Evolutionary conservation across 2,797 vertebrate species (phyloP).

Genomic region (Bradypodion ventrale): DNA sequence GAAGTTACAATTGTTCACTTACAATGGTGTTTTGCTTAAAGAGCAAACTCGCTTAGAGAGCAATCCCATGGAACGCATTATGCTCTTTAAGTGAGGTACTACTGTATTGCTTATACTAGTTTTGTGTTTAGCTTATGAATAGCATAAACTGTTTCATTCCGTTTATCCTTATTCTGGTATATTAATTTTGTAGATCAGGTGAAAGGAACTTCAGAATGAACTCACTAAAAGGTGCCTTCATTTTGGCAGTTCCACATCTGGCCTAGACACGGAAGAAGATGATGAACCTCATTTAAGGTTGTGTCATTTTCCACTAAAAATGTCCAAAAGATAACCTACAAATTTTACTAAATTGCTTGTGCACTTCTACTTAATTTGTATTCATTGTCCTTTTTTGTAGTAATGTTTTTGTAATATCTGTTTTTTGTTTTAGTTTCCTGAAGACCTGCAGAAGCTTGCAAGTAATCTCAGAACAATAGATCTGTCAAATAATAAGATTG

Average conservation of each 20-base stretch:
- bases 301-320: background rate
- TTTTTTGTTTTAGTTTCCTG: constrained; percentile 86
- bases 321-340: background rate
- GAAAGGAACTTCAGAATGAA: too few relatives aligned
- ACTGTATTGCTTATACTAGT: background rate
- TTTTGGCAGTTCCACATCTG: too few relatives aligned
- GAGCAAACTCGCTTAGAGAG: too few relatives aligned
- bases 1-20: too few relatives aligned
- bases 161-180: background rate
- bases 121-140: background rate
- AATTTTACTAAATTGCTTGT: background rate
- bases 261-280: too few relatives aligned
- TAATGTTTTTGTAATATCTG: constrained; percentile 33
- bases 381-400: background rate
- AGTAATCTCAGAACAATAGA: constrained; percentile 91
- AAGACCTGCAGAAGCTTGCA: constrained; percentile 90
- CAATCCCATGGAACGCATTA: too few relatives aligned
- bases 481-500: constrained; percentile 92
- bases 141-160: background rate
- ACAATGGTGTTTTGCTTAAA: too few relatives aligned
- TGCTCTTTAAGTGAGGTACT: too few relatives aligned
- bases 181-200: background rate
- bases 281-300: background rate
- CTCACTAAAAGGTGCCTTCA: too few relatives aligned
- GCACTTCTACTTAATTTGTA: background rate